Percentiles rank a stretch among this genome's conserved stretches.
Conservation (phyloP, 53 echinoderm and acorn worm species). For the Hippasteria phrygiana region DNA sequence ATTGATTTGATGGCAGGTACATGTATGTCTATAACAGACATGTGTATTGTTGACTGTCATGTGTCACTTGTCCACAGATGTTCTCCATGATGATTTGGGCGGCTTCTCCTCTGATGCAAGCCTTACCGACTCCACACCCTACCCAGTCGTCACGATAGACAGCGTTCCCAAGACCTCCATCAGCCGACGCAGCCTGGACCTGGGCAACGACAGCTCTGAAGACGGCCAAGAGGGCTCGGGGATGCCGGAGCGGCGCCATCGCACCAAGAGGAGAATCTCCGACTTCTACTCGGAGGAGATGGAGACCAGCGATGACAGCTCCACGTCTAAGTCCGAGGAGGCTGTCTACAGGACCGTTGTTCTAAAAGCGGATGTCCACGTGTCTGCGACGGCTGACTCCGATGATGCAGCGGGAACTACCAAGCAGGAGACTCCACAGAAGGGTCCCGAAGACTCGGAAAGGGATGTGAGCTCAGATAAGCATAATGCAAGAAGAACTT, state of each 20-base stretch:
- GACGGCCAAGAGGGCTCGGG: conserved; percentile 22
- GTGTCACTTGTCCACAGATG: not conserved
- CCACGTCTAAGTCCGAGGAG: conserved; percentile 18
- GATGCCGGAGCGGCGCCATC: not conserved
- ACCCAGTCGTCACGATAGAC: conserved; percentile 56
- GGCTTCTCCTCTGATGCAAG: conserved; percentile 41
- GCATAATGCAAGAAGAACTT: not conserved
- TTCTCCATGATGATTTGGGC: not conserved
- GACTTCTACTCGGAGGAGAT: conserved; percentile 58
- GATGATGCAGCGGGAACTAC: not conserved
- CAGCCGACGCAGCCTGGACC: conserved; percentile 21
- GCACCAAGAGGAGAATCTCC: conserved; percentile 30
- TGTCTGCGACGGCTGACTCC: conserved; percentile 26
- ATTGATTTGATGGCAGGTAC: too few species aligned
- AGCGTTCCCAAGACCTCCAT: conserved; percentile 54
- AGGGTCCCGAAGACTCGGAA: not conserved
- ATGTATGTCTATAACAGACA: too few species aligned
- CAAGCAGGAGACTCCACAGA: not conserved
- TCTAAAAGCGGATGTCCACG: conserved; percentile 42
- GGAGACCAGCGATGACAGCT: conserved; percentile 47
- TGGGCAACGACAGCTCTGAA: conserved; percentile 52
- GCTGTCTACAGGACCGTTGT: not conserved
- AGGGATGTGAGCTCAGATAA: not conserved
- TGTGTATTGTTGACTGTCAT: too few species aligned
- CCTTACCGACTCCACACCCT: conserved; percentile 22